phyloP scores from a whole-genome alignment of 2,888 invertebrate genomes.

The Elmis aenea region DNA sequence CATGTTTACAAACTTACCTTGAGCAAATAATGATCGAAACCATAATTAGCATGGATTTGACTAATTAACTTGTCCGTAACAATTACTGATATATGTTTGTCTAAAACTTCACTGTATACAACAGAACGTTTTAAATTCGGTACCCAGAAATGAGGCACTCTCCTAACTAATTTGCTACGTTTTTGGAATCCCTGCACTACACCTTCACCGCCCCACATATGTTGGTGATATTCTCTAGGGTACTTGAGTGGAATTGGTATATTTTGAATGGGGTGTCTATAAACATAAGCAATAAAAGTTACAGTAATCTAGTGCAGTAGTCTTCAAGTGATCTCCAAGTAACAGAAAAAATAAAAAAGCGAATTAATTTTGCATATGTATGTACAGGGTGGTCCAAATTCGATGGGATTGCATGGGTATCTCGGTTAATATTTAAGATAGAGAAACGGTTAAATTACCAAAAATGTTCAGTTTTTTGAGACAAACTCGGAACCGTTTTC shows the following conservation, averaged over 20 bases:
- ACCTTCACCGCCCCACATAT: constrained; percentile 96
- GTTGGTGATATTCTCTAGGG: constrained; percentile 74
- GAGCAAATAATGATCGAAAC: constrained; percentile 92
- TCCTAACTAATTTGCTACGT: constrained; percentile 52
- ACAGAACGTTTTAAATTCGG: constrained; percentile 75
- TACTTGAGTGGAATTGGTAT: constrained; percentile 68
- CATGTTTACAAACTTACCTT: constrained; percentile 51
- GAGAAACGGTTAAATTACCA: no score
- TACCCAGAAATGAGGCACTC: constrained; percentile 84
- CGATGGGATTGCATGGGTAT: no score
- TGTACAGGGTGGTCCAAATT: no score
- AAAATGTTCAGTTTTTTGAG: no score
- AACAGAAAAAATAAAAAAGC: no score
- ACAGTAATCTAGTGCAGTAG: no score
- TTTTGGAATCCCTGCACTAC: constrained; percentile 83
- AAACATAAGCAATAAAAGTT: no score
- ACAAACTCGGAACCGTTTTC: no score
- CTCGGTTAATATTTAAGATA: no score
- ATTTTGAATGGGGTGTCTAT: constrained; percentile 68
- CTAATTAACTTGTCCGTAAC: constrained; percentile 80
- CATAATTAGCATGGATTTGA: constrained; percentile 83
- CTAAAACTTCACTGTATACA: constrained; percentile 85
- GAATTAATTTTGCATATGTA: no score
- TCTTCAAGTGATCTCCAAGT: no score
- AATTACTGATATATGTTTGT: constrained; percentile 74